Evolutionary conservation across 2,113 vertebrate genomes (phyloP).

Genomic region (Chunga burmeisteri): DNA sequence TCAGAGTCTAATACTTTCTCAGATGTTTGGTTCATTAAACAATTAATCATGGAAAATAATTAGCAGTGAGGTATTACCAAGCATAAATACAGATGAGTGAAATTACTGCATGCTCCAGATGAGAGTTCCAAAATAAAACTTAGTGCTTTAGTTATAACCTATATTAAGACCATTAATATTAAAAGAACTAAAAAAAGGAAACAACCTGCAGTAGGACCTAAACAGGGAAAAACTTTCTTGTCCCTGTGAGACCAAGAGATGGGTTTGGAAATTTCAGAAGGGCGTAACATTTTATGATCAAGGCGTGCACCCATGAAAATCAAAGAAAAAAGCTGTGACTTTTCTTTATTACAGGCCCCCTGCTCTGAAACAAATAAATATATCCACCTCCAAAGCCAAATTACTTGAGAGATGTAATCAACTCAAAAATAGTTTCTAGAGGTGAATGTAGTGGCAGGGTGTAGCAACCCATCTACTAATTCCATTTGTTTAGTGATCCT

Average conservation of each 20-base stretch:
- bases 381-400: background rate
- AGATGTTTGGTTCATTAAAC: background rate
- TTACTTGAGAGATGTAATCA: background rate
- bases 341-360: background rate
- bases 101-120: background rate
- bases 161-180: background rate
- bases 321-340: background rate
- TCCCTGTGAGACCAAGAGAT: background rate
- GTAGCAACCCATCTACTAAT: background rate
- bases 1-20: background rate
- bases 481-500: background rate
- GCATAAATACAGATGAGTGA: background rate
- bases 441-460: background rate
- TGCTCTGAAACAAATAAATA: background rate
- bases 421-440: background rate
- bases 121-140: background rate
- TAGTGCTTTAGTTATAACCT: background rate
- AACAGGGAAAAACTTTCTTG: background rate
- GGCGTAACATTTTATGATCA: background rate
- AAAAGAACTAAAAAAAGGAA: background rate
- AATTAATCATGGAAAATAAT: background rate
- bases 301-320: background rate
- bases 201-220: background rate
- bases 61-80: background rate
- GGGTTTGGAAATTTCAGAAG: background rate